Conservation (phyloP, 2,113 vertebrate species). For the Cyprinus carpio region DNA sequence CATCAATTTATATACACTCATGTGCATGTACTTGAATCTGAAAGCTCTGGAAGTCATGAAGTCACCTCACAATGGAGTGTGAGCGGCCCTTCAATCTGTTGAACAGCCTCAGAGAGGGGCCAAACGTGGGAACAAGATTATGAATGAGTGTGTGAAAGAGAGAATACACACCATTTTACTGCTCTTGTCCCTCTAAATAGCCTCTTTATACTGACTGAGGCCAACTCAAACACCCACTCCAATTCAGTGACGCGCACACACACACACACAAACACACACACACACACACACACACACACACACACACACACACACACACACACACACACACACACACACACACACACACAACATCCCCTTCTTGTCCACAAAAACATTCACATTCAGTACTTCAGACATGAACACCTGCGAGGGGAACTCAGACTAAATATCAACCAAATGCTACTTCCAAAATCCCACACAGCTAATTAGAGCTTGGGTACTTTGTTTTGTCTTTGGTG, state of each 20-base stretch:
- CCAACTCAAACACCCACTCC: constrained; percentile 60
- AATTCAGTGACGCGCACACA: constrained; percentile 52
- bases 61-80: constrained; percentile 56
- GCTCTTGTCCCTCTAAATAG: constrained; percentile 75
- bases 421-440: constrained; percentile 2
- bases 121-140: constrained; percentile 71
- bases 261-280: constrained; percentile 47
- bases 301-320: constrained; percentile 43
- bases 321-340: constrained; percentile 47
- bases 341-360: constrained; percentile 35
- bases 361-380: constrained; percentile 28
- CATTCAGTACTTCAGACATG: constrained; percentile 11
- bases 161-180: constrained; percentile 76
- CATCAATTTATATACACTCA: not conserved
- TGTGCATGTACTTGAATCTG: constrained; percentile 20
- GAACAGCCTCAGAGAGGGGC: constrained; percentile 66
- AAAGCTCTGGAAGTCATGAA: constrained; percentile 59
- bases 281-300: constrained; percentile 46
- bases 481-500: not conserved
- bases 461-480: not conserved
- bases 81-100: constrained; percentile 63
- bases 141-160: constrained; percentile 67
- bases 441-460: not conserved
- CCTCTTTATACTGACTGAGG: constrained; percentile 64
- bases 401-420: not conserved